phyloP scores from a whole-genome alignment of 2,888 invertebrate genomes.

The Drosophila emarginata region DNA sequence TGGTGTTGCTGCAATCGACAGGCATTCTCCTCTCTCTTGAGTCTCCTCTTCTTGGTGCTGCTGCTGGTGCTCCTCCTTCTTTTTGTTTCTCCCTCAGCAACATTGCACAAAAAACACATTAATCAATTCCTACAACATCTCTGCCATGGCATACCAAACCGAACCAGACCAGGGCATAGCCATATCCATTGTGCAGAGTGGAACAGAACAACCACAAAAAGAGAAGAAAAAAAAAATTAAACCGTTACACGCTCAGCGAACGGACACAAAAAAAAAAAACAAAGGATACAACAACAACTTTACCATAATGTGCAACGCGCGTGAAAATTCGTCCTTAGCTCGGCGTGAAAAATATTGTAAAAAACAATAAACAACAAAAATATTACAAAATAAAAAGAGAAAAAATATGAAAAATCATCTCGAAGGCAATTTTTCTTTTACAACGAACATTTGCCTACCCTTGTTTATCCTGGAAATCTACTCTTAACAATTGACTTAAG shows the following conservation, averaged over 20 bases:
- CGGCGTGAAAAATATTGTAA: constrained; percentile 46
- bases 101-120: constrained; percentile 66
- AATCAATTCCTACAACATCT: constrained; percentile 67
- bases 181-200: constrained; percentile 44
- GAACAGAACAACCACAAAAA: constrained; percentile 33
- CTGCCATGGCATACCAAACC: constrained; percentile 22
- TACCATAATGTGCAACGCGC: constrained; percentile 71
- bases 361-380: constrained; percentile 25
- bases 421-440: not conserved
- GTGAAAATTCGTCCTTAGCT: constrained; percentile 73
- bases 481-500: no score
- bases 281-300: constrained; percentile 44
- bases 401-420: not conserved
- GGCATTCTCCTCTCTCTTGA: constrained; percentile 15
- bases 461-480: not conserved
- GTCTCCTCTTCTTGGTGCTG: not conserved
- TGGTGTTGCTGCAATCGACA: constrained; percentile 67
- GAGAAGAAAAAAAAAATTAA: constrained; percentile 46
- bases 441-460: not conserved
- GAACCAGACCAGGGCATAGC: constrained; percentile 23
- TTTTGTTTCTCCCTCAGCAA: constrained; percentile 24
- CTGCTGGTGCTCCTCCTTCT: not conserved
- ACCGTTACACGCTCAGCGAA: constrained; percentile 65
- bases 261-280: constrained; percentile 29
- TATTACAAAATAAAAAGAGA: not conserved